Percentiles rank a stretch among this genome's conserved stretches.
Evolutionary conservation across 2,888 invertebrate genomes (phyloP).

Genomic region (Leuctra nigra): DNA sequence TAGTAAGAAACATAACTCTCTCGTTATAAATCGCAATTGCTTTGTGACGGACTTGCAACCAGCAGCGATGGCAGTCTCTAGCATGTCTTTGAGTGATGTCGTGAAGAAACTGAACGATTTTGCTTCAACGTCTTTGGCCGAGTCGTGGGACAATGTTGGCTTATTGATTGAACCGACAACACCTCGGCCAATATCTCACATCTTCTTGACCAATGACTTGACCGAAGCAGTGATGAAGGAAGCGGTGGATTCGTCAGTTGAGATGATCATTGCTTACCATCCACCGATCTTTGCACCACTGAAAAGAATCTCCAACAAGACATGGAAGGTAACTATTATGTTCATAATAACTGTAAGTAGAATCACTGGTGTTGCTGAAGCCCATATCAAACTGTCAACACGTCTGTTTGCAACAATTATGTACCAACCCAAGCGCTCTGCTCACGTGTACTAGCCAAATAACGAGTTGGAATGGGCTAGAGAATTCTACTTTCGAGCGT

Average conservation of each 20-base stretch:
- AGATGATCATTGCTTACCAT: slow-evolving; percentile 89
- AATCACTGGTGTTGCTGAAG: too few relatives aligned
- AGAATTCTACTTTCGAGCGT: too few relatives aligned
- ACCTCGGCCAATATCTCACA: slow-evolving; percentile 49
- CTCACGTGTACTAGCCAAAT: too few relatives aligned
- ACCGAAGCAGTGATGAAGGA: slow-evolving; percentile 83
- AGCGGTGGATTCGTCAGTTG: slow-evolving; percentile 58
- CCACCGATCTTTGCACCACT: slow-evolving; percentile 89
- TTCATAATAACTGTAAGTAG: too few relatives aligned
- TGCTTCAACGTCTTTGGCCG: slow-evolving; percentile 66
- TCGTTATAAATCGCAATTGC: background rate
- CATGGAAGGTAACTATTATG: slow-evolving; percentile 55
- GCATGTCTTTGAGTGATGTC: slow-evolving; percentile 42
- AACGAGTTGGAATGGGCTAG: too few relatives aligned
- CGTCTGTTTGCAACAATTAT: too few relatives aligned
- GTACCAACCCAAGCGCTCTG: too few relatives aligned
- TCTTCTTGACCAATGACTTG: slow-evolving; percentile 86
- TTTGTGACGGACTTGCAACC: background rate
- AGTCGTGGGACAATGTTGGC: slow-evolving; percentile 93
- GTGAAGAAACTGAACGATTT: slow-evolving; percentile 56
- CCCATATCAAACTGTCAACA: too few relatives aligned
- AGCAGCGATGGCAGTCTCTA: background rate
- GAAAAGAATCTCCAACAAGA: slow-evolving; percentile 59
- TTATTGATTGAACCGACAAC: slow-evolving; percentile 74
- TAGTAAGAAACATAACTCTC: background rate